Base-by-base conservation (phyloP, 2,797 vertebrate genomes). In the Schizothorax lantsangensis region DNA sequence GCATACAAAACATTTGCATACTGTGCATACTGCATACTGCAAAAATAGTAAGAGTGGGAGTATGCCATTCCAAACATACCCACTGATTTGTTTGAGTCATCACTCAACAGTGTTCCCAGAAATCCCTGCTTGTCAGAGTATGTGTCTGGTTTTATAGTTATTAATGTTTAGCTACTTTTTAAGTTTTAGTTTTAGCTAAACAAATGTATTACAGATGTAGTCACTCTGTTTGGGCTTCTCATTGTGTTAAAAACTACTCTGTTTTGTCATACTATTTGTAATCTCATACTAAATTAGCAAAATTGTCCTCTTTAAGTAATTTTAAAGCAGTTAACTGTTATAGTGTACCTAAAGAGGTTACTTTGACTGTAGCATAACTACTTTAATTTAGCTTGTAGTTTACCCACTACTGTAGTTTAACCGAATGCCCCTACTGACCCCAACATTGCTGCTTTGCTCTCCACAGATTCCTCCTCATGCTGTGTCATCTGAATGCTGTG, bases 11-110 rank as follows among this genome's bases (percentile, higher is more conserved):
- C 30, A 74, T 74, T 64, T 74, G 69, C 68, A 86, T 81, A 49
- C 30, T 40, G n/a, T 73, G 71, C 71, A 73, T 73, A 40, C 73
- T 69, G 84, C 75, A 59, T 81, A 80, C 68, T 64, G 40, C 68
- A 66, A 38, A 86, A 81, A 81, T 86, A 86, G 68, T 40, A 43
- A 26, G 30, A 81, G 19, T n/a, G 43, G 69, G 43, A 74, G 78
- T 26, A 64, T 86, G 40, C 30, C 84, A 81, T 86, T 86, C 78
- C 78, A 81, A 74, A 81, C 79, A 52, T 81, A 73, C 57, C 40
- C 14, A 17, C 21, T 59, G 66, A 79, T 72, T 81, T 59, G 11
- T 33, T 38, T 19, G 62, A 52, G 43, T 74, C 84, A 52, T 73
- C 33, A 64, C 38, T 74, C 49, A 79, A 19, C 66, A 30, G 30